phyloP scores from a whole-genome alignment of 2,113 vertebrate genomes.

The Conger conger region DNA sequence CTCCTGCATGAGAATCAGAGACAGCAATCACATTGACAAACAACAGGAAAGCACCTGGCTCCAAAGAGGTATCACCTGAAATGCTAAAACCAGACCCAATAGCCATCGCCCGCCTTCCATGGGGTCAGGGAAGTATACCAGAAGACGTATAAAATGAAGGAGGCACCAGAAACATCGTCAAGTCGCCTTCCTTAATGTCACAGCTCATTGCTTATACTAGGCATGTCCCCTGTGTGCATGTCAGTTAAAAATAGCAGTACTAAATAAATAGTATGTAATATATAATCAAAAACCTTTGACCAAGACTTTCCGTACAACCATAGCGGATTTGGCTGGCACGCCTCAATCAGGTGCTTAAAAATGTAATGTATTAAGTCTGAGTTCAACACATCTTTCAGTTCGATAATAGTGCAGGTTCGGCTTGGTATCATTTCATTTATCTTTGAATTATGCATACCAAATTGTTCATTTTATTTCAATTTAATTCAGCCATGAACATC shows the following conservation, averaged over 20 bases:
- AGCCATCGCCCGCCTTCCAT: neutral
- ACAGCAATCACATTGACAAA: neutral
- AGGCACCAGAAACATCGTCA: neutral
- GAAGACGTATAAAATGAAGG: neutral
- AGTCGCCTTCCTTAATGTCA: neutral
- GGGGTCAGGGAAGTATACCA: neutral
- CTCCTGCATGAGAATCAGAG: neutral
- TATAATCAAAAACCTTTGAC: neutral
- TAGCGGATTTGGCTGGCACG: neutral
- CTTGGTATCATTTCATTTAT: too few relatives aligned
- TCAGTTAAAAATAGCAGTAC: neutral
- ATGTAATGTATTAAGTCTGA: neutral
- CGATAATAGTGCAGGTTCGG: too few relatives aligned
- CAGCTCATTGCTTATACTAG: neutral
- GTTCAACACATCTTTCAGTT: neutral
- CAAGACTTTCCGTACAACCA: neutral
- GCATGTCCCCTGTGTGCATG: neutral
- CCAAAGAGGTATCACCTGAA: neutral
- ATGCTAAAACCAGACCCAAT: neutral
- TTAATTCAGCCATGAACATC: too few relatives aligned
- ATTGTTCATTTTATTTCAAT: too few relatives aligned
- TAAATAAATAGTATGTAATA: neutral
- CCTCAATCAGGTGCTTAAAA: neutral
- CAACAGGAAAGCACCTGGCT: slow-evolving; percentile 23
- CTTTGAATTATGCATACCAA: too few relatives aligned